Base-by-base conservation (phyloP, 2,797 vertebrate species). In the Ispidina picta region DNA sequence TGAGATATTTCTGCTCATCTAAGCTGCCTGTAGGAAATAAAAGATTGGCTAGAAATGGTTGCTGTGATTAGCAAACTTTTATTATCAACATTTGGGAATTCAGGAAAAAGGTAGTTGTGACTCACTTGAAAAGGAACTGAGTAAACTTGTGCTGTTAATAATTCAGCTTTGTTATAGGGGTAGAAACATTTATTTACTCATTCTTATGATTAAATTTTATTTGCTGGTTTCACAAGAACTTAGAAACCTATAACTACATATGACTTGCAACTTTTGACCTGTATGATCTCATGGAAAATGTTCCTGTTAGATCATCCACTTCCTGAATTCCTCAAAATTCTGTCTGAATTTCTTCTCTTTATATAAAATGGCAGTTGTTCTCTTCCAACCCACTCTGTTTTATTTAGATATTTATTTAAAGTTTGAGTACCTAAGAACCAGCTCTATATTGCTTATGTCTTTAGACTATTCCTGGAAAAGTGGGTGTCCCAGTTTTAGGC, bases 331-430 rank as follows among this genome's bases (percentile, higher is more conserved):
- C 64, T 88, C 66, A 56, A 14, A 88, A 62, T 51, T 44, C 78
- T 86, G 48, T 69, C 51, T 48, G 22, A n/a, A 37, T 73, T 77
- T 86, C 48, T 79, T 71, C 37, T 52, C 46, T 76, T 82, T 49
- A 35, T 4, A 4, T 46, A 58, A 92, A 90, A 79, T 86, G 79
- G 70, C 73, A 54, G 59, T 93, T 84, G 64, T 82, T 94, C 92
- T 52, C 65, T 87, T 48, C 25, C 81, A 77, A 82, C 94, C 89
- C 82, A 83, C 95, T 94, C 72, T 75, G 46, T 87, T 88, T 87
- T 96, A 83, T 95, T 95, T 91, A 89, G 93, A 25, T 81, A 78
- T 87, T 92, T 93, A 85, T 94, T 95, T 95, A 29, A 85, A 89
- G 76, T 52, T 10, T 18, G n/a, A 66, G 72, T 88, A 70, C 80